Percentiles rank a stretch among this genome's conserved stretches.
phyloP scores from a whole-genome alignment of 2,888 invertebrate species.

The Cephus pulcher region DNA sequence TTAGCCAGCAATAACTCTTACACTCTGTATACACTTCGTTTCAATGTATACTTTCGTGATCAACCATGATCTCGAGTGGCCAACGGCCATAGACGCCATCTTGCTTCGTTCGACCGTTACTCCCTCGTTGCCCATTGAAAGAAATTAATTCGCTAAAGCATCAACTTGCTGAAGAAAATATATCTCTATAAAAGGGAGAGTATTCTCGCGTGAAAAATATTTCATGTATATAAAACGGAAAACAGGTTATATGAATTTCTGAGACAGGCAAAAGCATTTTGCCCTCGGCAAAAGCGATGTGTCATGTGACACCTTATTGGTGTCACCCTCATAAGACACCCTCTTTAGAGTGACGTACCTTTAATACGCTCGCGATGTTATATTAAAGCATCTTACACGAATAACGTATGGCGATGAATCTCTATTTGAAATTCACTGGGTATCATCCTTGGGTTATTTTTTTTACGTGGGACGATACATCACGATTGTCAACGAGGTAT shows the following conservation, averaged over 20 bases:
- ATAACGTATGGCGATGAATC: background rate
- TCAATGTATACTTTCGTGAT: background rate
- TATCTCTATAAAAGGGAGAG: background rate
- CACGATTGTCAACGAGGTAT: background rate
- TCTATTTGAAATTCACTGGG: background rate
- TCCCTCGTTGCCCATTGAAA: background rate
- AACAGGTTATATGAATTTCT: background rate
- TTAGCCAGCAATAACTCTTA: background rate
- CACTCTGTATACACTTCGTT: background rate
- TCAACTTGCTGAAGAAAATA: background rate
- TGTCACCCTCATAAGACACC: background rate
- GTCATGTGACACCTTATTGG: conserved; percentile 1
- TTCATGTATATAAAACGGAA: background rate
- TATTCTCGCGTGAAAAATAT: background rate
- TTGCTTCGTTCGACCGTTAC: background rate
- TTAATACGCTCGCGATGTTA: background rate
- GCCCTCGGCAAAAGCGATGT: background rate
- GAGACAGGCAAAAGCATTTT: background rate
- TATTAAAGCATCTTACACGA: background rate
- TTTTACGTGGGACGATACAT: background rate
- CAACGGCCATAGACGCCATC: background rate
- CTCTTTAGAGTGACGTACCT: conserved; percentile 7
- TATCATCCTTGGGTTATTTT: background rate
- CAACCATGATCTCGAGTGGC: background rate
- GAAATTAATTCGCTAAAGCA: background rate